phyloP scores from a whole-genome alignment of 2,888 invertebrate species.

The Drosophila picticornis region DNA sequence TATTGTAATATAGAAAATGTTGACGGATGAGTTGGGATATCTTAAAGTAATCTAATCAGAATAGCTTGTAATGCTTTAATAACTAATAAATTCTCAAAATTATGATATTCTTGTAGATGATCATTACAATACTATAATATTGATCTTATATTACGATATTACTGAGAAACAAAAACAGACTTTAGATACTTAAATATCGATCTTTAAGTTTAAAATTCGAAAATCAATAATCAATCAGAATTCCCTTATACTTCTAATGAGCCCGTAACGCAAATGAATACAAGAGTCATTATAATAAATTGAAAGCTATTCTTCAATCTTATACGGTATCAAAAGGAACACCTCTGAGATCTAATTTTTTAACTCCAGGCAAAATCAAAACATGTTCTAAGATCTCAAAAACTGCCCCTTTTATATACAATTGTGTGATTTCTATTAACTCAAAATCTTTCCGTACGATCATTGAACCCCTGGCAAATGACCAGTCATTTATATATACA shows the following conservation, averaged over 20 bases:
- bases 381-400: conserved; percentile 2
- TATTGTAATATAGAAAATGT: too few species aligned
- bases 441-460: conserved; percentile 35
- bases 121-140: background rate
- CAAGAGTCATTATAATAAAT: background rate
- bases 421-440: conserved; percentile 40
- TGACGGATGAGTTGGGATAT: background rate
- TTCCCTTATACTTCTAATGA: background rate
- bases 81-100: background rate
- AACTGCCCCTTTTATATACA: background rate
- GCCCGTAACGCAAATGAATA: background rate
- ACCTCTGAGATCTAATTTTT: conserved; percentile 2
- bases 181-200: background rate
- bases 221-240: too few species aligned
- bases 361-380: background rate
- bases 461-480: conserved; percentile 50
- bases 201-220: background rate
- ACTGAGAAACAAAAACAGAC: background rate
- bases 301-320: background rate
- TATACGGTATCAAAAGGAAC: background rate
- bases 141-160: background rate
- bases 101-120: background rate
- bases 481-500: conserved; percentile 69
- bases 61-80: background rate
- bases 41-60: background rate